Conservation (phyloP, 2,113 vertebrate species). For the Alectura lathami region DNA sequence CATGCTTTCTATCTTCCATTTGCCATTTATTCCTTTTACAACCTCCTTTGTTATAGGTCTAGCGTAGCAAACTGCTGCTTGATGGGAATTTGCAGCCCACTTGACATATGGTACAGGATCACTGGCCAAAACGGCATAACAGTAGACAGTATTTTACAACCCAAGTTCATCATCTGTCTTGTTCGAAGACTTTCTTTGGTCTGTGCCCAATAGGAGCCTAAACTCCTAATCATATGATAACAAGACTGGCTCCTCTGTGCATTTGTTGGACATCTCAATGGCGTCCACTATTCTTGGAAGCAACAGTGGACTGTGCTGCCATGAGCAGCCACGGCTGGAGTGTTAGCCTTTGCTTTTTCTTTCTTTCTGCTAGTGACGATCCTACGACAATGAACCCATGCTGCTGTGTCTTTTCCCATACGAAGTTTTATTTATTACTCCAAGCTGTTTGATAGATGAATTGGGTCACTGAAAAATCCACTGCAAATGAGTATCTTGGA, state of each 20-base stretch:
- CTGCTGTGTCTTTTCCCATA: neutral
- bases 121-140: constrained; percentile 59
- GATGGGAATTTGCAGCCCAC: constrained; percentile 67
- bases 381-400: fast-evolving
- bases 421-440: neutral
- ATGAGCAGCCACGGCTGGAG: neutral
- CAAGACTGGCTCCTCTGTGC: neutral
- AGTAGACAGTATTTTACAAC: constrained; percentile 22
- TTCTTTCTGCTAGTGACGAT: neutral
- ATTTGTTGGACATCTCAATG: neutral
- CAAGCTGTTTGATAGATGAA: neutral
- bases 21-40: constrained; percentile 67
- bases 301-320: neutral
- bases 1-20: constrained; percentile 39
- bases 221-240: neutral
- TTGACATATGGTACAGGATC: constrained; percentile 68
- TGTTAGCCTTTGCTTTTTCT: neutral
- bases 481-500: neutral
- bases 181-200: constrained; percentile 47
- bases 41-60: constrained; percentile 56
- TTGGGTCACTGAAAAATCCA: neutral
- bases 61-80: constrained; percentile 57
- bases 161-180: constrained; percentile 44
- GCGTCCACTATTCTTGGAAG: constrained; percentile 1
- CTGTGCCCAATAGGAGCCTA: neutral